Base-by-base conservation (phyloP, 2,888 invertebrate genomes). In the Acleris sparsana region DNA sequence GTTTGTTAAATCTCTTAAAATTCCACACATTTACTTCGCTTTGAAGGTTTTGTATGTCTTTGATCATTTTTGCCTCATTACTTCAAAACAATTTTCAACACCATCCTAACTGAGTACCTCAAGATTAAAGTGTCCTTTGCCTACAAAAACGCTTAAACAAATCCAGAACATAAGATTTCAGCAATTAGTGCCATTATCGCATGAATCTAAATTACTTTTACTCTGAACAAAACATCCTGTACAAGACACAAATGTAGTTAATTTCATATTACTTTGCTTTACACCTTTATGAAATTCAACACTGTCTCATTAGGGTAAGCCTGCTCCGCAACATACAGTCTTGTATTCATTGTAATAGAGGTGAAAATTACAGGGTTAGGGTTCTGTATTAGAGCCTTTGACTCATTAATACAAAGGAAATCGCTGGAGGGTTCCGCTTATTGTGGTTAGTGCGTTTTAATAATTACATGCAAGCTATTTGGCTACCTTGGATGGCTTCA, bases 391-490 rank as follows among this genome's bases (percentile, higher is more conserved):
- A 77, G 72, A 73, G 74, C 77, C 78, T 80, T 79, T 75, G 73
- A 72, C 70, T 72, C 71, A 75, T 74, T 75, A 75, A 73, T 72
- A 79, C 81, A 82, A 82, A 81, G 80, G 75, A 69, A 46, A 75
- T 72, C 60, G 79, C 82, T 78, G 61, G 69, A 74, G 79, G 83
- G 76, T 55, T 49, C 64, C 62, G 63, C 62, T 63, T 66, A 69
- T 71, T 76, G 73, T 76, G 76, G 75, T 79, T 80, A 79, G 73
- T 73, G 71, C 72, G 71, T 75, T 76, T 74, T 75, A 72, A 77
- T 79, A 75, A 77, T 76, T 75, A 75, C 70, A 71, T 66, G 69
- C 73, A 67, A 51, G 55, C 9, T 60, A 56, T 60, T 53, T 60
- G 65, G 63, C 57, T 39, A 29, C 6, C 39, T 55, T 16, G 43